Evolutionary conservation across 2,888 invertebrate genomes (phyloP), one percentile per base, ranked within the genome.

Genomic region (Drosophila incognita): DNA sequence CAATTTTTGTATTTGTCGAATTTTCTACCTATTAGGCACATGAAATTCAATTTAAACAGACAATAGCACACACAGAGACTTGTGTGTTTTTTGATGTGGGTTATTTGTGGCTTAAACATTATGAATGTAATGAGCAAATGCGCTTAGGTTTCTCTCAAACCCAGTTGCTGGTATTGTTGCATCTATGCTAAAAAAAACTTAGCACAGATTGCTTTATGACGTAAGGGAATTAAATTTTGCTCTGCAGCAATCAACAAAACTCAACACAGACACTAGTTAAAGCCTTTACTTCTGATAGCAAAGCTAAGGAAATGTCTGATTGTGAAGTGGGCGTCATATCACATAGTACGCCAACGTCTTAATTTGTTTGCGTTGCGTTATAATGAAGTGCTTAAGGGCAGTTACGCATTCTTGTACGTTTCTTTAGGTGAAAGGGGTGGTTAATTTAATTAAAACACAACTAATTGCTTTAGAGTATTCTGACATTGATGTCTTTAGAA

Each of bases 11-110:
- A 82, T 79, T 79, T 84, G 81, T 83, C 79, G 81, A 82, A 91
- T 89, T 90, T 90, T 90, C 90, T 90, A 85, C 81, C 86, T 83
- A 91, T 90, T 90, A 86, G 73, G 68, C 89, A 89, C 87, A 90
- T 83, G 83, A 91, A 91, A 91, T 89, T 89, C 89, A 86, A 90
- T 90, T 82, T 79, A 82, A 81, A 61, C 74, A 59, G 69, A 77
- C 66, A 63, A 65, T 61, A 31, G 6, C 51, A 24, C 63, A 69
- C 24, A 38, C 36, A 13, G 18, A 40, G 13, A 48, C 40, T 4
- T n/a, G n/a, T 29, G 15, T 48, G 33, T 38, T 24, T 46, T 29
- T 35, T 15, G 24, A 52, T 62, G 53, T 64, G 65, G 79, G 67
- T 69, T 68, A 74, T 69, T 83, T 80, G 76, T 57, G 81, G 83